Evolutionary conservation across 2,888 invertebrate genomes (phyloP).

Genomic region (Gymnoscelis rufifasciata): DNA sequence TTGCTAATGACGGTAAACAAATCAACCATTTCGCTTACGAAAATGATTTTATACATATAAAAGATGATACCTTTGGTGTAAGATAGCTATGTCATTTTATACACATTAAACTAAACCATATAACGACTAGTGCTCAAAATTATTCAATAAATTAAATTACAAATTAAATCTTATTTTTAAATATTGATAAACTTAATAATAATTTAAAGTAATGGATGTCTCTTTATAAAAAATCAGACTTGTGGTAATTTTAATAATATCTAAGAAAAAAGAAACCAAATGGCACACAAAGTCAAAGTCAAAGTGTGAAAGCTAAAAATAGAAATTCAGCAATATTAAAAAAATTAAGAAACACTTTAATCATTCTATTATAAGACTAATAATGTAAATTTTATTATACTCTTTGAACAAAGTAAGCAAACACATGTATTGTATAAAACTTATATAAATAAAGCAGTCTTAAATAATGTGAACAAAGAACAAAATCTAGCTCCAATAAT

Average conservation of each 20-base stretch:
- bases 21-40: neutral
- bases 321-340: too few relatives aligned
- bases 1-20: neutral
- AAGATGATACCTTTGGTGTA: slow-evolving; percentile 25
- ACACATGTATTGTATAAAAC: too few relatives aligned
- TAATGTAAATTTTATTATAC: too few relatives aligned
- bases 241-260: slow-evolving; percentile 22
- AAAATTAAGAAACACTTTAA: too few relatives aligned
- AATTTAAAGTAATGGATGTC: slow-evolving; percentile 20
- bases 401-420: too few relatives aligned
- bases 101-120: slow-evolving; percentile 27
- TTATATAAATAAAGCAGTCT: slow-evolving; percentile 45
- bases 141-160: slow-evolving; percentile 29
- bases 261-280: slow-evolving; percentile 18
- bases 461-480: slow-evolving; percentile 43
- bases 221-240: slow-evolving; percentile 33
- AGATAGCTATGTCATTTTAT: slow-evolving; percentile 39
- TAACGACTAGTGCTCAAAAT: slow-evolving; percentile 40
- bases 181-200: slow-evolving; percentile 11
- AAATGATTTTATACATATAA: slow-evolving; percentile 4
- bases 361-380: too few relatives aligned
- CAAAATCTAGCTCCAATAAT: too few relatives aligned
- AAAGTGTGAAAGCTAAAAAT: too few relatives aligned
- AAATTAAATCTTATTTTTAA: neutral
- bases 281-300: too few relatives aligned